Conservation (phyloP, 2,797 vertebrate genomes). For the Poeciliopsis turneri region DNA sequence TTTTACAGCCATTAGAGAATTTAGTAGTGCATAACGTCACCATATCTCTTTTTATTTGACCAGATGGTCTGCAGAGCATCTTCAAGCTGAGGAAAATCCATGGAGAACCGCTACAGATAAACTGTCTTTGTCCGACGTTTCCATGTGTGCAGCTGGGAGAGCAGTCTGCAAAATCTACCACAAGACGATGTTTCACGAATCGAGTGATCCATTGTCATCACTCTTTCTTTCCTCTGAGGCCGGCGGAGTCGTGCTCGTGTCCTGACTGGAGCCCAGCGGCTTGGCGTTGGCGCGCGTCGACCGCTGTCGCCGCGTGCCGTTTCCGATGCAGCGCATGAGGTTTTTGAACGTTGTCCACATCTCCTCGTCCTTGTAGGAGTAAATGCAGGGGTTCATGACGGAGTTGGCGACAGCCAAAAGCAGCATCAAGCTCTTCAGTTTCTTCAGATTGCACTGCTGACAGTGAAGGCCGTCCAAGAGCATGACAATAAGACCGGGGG, state of each 20-base stretch:
- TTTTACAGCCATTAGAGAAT: constrained; percentile 15
- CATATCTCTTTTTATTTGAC: constrained; percentile 18
- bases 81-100: constrained; percentile 8
- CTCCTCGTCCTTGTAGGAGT: constrained; percentile 97
- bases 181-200: constrained; percentile 56
- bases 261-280: constrained; percentile 71
- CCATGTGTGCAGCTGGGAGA: neutral
- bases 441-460: constrained; percentile 81
- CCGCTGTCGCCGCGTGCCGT: constrained; percentile 80
- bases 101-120: constrained; percentile 10
- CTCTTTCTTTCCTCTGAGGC: constrained; percentile 73
- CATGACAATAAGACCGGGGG: constrained; percentile 90
- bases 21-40: constrained; percentile 21
- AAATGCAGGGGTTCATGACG: constrained; percentile 97
- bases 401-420: constrained; percentile 95
- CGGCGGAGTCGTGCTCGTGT: constrained; percentile 68
- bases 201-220: constrained; percentile 63
- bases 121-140: constrained; percentile 6
- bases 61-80: constrained; percentile 16
- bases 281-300: constrained; percentile 75
- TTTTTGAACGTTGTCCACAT: constrained; percentile 95
- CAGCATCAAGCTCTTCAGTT: constrained; percentile 92
- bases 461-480: constrained; percentile 92
- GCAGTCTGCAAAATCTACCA: neutral
- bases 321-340: constrained; percentile 86